phyloP scores from a whole-genome alignment of 35 echinoderm and acorn worm species.

The Chiridota heheva region DNA sequence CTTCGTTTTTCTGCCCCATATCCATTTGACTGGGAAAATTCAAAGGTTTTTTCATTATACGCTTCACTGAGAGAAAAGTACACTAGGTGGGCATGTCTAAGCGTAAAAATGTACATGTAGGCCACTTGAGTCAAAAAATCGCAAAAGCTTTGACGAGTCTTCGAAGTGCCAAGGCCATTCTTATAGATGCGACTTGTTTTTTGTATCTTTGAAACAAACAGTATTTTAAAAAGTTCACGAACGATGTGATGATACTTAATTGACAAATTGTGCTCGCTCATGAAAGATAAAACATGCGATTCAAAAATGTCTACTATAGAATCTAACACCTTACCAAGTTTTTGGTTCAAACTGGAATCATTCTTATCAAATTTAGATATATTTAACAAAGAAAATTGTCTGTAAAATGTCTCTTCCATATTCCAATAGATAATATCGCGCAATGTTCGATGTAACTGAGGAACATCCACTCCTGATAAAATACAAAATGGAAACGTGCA shows the following conservation, averaged over 20 bases:
- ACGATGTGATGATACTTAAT: background rate
- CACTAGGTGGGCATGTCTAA: constrained; percentile 16
- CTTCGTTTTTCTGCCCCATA: background rate
- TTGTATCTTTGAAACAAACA: too few species aligned
- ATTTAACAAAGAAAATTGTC: too few species aligned
- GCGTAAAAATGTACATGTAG: constrained; percentile 28
- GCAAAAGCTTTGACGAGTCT: background rate
- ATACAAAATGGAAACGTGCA: too few species aligned
- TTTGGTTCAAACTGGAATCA: background rate
- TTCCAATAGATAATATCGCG: too few species aligned
- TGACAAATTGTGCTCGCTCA: background rate
- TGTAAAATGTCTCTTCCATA: too few species aligned
- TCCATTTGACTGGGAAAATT: too few species aligned
- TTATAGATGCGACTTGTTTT: background rate
- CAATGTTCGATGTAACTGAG: too few species aligned
- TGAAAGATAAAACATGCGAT: background rate
- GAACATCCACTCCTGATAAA: too few species aligned
- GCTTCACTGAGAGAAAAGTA: background rate
- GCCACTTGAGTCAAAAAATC: background rate
- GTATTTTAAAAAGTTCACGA: too few species aligned
- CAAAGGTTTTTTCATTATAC: background rate
- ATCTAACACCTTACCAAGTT: background rate
- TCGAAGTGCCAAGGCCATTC: background rate
- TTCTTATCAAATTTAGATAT: too few species aligned
- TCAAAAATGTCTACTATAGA: background rate